phyloP scores from a whole-genome alignment of 2,797 vertebrate genomes.

The Amblyraja radiata region DNA sequence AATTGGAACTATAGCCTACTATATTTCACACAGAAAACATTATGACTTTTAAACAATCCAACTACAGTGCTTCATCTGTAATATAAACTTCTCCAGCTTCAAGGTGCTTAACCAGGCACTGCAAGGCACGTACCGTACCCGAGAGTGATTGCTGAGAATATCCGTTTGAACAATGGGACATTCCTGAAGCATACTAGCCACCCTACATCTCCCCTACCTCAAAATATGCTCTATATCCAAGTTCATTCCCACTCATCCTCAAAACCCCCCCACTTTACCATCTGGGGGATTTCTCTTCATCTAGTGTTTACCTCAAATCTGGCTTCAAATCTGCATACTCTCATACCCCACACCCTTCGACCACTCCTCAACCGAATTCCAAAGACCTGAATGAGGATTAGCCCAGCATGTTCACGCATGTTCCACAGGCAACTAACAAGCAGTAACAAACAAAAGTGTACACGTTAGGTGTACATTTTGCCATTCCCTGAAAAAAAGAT shows the following conservation, averaged over 20 bases:
- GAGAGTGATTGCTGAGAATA: background rate
- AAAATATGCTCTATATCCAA: background rate
- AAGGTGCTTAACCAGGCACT: background rate
- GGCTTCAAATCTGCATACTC: too few relatives aligned
- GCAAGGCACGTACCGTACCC: background rate
- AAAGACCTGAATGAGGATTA: background rate
- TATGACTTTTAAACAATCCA: background rate
- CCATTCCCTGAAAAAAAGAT: background rate
- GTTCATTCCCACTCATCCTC: too few relatives aligned
- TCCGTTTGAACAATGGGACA: background rate
- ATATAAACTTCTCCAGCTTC: background rate
- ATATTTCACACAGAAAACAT: too few relatives aligned
- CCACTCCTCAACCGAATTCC: background rate
- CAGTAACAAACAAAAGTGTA: background rate
- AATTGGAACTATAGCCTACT: too few relatives aligned
- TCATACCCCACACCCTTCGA: background rate
- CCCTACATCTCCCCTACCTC: too few relatives aligned
- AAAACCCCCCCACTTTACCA: too few relatives aligned
- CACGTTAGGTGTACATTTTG: background rate
- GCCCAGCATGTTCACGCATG: background rate
- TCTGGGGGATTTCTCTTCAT: too few relatives aligned
- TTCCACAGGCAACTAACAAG: background rate
- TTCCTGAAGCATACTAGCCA: too few relatives aligned
- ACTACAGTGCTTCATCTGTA: background rate
- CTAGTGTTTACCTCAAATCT: too few relatives aligned